Base-by-base conservation (phyloP, 1,140 invertebrate genomes). In the Pollicipes pollicipes region DNA sequence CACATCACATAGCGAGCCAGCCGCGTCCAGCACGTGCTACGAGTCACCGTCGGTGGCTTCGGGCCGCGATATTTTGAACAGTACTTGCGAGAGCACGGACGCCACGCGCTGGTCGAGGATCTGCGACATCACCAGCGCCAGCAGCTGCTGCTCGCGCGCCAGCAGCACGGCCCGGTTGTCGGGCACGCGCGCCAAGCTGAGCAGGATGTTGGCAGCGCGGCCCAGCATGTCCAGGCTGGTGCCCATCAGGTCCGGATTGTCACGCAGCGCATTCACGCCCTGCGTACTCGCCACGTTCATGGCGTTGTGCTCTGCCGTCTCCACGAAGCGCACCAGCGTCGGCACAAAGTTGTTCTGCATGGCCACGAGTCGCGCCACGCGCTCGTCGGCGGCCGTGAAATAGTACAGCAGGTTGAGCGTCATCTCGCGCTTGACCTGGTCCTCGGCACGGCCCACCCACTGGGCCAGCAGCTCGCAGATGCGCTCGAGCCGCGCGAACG, bases 241-340 rank as follows among this genome's bases (percentile, higher is more conserved):
- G 32, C 96, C 96, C 94, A 98, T 98, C 29, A 91, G 88, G 80
- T 99, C 97, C 0, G 97, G 95, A 83, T 97, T 98, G 77, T 98
- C 95, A 29, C 94, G 87, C 70, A 98, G 84, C 72, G 92, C 91
- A 76, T 87, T 86, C 71, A 97, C 88, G 70, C 96, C 95, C 77
- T 95, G 92, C 77, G 92, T 88, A 81, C 95, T 97, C 66, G 92
- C 94, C n/a, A 98, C 92, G 68, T 89, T 88, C 75, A 96, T 80
- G 35, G 95, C 95, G 76, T 89, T 92, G 76, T 90, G 88, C 81
- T 97, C 95, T 0, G 95, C 94, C 70, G 74, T 73, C 81, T 98
- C 96, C 76, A 98, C 90, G 82, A 98, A 98, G 66, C 93, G 91
- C 37, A 99, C 90, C 71, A 99, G 83, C 73, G 96, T 85, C 70